Conservation (phyloP, 2,113 vertebrate genomes). For the Scytalopus superciliaris region DNA sequence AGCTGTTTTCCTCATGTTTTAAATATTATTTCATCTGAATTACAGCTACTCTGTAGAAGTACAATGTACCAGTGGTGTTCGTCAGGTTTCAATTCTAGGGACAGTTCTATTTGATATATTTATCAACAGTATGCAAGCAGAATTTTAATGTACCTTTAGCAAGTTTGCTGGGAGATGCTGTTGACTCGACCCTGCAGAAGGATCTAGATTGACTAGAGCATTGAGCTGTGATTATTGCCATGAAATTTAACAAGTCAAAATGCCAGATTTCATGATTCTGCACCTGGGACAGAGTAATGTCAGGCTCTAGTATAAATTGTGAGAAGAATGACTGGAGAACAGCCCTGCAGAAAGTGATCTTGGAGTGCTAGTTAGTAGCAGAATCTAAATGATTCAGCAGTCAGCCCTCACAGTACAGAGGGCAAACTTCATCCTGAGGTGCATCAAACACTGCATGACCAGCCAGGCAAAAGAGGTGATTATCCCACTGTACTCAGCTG, state of each 20-base stretch:
- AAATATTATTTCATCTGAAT: not conserved
- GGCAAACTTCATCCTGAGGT: not conserved
- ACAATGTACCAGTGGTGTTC: not conserved
- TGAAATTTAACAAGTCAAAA: not conserved
- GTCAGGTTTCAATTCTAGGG: not conserved
- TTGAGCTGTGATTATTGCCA: not conserved
- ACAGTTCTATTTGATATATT: not conserved
- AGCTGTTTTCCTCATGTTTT: not conserved
- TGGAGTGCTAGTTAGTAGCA: not conserved
- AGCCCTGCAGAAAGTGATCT: not conserved
- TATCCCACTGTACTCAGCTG: not conserved
- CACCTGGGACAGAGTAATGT: not conserved
- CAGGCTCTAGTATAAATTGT: not conserved
- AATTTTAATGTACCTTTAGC: not conserved
- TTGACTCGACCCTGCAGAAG: not conserved
- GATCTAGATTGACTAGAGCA: not conserved
- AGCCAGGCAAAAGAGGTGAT: not conserved
- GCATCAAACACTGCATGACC: too few relatives aligned
- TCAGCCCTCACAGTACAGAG: not conserved
- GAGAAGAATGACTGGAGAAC: not conserved
- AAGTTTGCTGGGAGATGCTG: not conserved
- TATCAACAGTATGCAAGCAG: not conserved
- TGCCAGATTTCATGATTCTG: not conserved
- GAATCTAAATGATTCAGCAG: rapidly evolving
- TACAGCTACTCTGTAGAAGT: not conserved